Percentiles rank a stretch among this genome's conserved stretches.
Conservation (phyloP, 2,888 invertebrate species). For the Diplolepis rosae region DNA sequence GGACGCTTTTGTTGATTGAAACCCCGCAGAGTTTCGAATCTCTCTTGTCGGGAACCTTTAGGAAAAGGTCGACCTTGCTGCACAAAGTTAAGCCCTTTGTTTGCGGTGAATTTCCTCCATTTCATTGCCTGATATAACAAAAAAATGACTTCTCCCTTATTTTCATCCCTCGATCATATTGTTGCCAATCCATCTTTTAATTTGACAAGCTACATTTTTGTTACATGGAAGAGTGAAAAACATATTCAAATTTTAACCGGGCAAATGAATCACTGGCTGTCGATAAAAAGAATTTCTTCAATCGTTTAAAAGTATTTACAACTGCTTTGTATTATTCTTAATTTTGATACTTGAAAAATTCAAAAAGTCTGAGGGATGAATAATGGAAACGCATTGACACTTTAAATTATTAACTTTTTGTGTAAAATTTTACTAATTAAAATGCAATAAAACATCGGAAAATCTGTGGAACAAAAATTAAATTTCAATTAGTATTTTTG, state of each 20-base stretch:
- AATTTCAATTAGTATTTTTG: too few species aligned
- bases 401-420: too few species aligned
- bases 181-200: constrained; percentile 17
- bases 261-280: neutral
- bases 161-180: constrained; percentile 23
- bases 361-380: too few species aligned
- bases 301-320: neutral
- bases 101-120: constrained; percentile 10
- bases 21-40: neutral
- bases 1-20: constrained; percentile 17
- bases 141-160: constrained; percentile 25
- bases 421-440: too few species aligned
- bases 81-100: constrained; percentile 20
- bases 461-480: too few species aligned
- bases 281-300: neutral
- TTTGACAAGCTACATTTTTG: constrained; percentile 23
- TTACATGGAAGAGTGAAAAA: neutral
- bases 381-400: too few species aligned
- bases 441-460: too few species aligned
- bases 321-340: too few species aligned
- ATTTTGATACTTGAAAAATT: too few species aligned
- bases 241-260: neutral
- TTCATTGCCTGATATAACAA: constrained; percentile 3
- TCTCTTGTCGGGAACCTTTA: constrained; percentile 7
- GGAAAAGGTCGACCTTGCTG: constrained; percentile 14